Evolutionary conservation across 2,113 vertebrate species (phyloP).

Genomic region (Puntigrus tetrazona): DNA sequence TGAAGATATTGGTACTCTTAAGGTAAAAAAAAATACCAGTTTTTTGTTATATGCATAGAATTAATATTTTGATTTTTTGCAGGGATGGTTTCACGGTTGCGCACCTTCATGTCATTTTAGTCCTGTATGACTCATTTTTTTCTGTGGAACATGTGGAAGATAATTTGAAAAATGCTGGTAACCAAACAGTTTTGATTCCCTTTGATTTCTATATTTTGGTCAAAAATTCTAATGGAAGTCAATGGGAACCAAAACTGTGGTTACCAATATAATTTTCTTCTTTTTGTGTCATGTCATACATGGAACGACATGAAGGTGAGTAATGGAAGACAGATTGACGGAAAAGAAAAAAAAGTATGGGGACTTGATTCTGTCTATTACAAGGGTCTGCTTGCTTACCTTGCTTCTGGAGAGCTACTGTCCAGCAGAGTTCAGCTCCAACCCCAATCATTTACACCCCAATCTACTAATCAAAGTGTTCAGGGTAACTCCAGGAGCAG

Average conservation of each 20-base stretch:
- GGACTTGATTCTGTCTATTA: background rate
- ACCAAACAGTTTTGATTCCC: background rate
- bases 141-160: background rate
- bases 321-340: background rate
- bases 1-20: constrained; percentile 85
- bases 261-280: background rate
- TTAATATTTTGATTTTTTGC: background rate
- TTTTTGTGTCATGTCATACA: background rate
- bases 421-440: background rate
- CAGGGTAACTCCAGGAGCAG: background rate
- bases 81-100: background rate
- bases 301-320: background rate
- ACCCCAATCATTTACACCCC: background rate
- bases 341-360: background rate
- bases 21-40: constrained; percentile 68
- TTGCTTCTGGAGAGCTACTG: background rate
- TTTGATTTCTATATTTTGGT: background rate
- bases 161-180: background rate
- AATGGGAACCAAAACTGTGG: background rate
- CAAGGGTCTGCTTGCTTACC: background rate
- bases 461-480: background rate
- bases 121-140: background rate
- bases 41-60: background rate
- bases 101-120: background rate
- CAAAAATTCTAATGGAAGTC: background rate